Conservation (phyloP, 2,113 vertebrate species). For the Boulengerochromis microlepis region DNA sequence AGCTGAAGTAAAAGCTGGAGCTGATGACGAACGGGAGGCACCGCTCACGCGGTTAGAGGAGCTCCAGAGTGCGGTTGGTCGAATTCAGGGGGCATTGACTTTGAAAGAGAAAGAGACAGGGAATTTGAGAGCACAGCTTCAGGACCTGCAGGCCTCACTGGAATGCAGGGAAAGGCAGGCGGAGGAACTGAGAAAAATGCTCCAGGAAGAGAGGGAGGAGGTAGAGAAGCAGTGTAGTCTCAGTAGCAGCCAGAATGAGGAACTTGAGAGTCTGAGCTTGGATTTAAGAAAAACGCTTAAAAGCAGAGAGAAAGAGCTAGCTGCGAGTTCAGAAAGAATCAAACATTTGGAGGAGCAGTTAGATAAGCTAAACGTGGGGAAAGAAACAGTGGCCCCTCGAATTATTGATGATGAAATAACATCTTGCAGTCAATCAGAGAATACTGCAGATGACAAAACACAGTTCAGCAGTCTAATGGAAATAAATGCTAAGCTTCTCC, state of each 20-base stretch:
- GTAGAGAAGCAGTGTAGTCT: slow-evolving; percentile 49
- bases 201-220: slow-evolving; percentile 65
- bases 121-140: slow-evolving; percentile 78
- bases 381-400: slow-evolving; percentile 57
- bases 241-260: slow-evolving; percentile 51
- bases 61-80: slow-evolving; percentile 60
- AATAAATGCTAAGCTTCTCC: slow-evolving; percentile 58
- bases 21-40: slow-evolving; percentile 60
- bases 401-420: slow-evolving; percentile 53
- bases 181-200: slow-evolving; percentile 57
- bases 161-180: slow-evolving; percentile 68
- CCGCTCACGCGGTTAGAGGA: slow-evolving; percentile 63
- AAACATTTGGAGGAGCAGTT: slow-evolving; percentile 74
- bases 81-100: slow-evolving; percentile 70
- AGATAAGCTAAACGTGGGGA: slow-evolving; percentile 69
- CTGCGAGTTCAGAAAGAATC: slow-evolving; percentile 71
- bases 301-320: slow-evolving; percentile 68
- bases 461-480: slow-evolving; percentile 55
- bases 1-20: slow-evolving; percentile 34
- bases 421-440: slow-evolving; percentile 38
- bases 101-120: slow-evolving; percentile 75
- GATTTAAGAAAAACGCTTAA: slow-evolving; percentile 67
- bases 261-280: slow-evolving; percentile 59
- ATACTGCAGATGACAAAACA: slow-evolving; percentile 31
- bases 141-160: slow-evolving; percentile 65